phyloP scores from a whole-genome alignment of 2,113 vertebrate species.

The Craseonycteris thonglongyai region DNA sequence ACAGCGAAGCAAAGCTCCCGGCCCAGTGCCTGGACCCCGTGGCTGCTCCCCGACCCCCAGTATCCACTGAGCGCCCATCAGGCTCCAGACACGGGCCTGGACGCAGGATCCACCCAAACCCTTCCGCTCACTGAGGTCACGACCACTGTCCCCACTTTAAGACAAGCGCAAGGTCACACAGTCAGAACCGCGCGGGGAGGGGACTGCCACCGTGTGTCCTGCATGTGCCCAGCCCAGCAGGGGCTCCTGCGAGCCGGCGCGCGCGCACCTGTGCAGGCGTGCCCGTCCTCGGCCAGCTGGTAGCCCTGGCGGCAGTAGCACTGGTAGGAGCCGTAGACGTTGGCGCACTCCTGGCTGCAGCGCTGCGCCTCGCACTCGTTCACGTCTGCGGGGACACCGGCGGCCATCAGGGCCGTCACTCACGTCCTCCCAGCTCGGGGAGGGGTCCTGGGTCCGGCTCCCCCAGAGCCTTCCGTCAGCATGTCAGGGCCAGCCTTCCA shows the following conservation, averaged over 20 bases:
- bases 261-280: conserved; percentile 91
- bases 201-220: not conserved
- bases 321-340: conserved; percentile 94
- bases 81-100: rapidly evolving
- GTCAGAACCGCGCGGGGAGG: not conserved
- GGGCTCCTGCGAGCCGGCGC: not conserved
- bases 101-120: not conserved
- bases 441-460: not conserved
- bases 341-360: conserved; percentile 95
- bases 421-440: no score
- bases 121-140: not conserved
- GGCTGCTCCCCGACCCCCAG: rapidly evolving
- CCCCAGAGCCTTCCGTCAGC: not conserved
- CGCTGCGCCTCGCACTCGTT: conserved; percentile 90
- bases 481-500: not conserved
- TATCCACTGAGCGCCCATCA: rapidly evolving
- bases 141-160: not conserved
- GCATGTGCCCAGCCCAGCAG: rapidly evolving
- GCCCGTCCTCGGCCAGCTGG: conserved; percentile 90
- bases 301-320: conserved; percentile 95
- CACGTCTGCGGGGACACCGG: conserved; percentile 78
- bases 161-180: rapidly evolving
- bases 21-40: rapidly evolving
- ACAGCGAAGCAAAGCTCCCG: not conserved
- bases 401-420: no score